These are phyloP conservation scores for Zaprionus davidi DNA, from an alignment of 1,140 invertebrate genomes.

Conservation along the genomic window DNA sequence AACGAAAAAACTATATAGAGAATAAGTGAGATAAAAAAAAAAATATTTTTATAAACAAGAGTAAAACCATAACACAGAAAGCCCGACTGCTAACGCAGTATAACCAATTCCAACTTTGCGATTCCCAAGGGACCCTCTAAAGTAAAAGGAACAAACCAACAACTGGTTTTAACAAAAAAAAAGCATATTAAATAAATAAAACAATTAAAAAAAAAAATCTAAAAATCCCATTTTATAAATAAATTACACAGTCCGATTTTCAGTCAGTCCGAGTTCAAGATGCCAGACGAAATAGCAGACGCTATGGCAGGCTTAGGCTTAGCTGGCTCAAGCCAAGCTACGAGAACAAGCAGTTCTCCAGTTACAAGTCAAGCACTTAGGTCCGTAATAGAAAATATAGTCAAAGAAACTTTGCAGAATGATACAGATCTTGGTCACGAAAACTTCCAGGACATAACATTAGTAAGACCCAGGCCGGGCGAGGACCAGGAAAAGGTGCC, in stretches of 20 bases:
- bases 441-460: background rate
- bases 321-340: too few species aligned
- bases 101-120: background rate
- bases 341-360: constrained; percentile 1
- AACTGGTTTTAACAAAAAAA: background rate
- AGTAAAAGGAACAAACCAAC: constrained; percentile 1
- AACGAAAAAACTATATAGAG: too few species aligned
- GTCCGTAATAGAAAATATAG: constrained; percentile 1
- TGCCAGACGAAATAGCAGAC: constrained; percentile 1
- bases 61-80: too few species aligned
- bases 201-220: constrained; percentile 11
- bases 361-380: too few species aligned
- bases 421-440: constrained; percentile 3
- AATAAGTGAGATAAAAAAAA: too few species aligned
- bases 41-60: too few species aligned
- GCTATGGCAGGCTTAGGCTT: background rate
- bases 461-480: background rate
- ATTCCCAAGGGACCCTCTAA: constrained; percentile 4
- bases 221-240: constrained; percentile 10
- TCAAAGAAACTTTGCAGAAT: too few species aligned
- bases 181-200: constrained; percentile 4
- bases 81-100: background rate
- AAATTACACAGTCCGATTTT: background rate
- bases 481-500: constrained; percentile 11
- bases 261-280: constrained; percentile 1